Evolutionary conservation across 2,888 invertebrate genomes (phyloP).

Genomic region (Acronicta leporina): DNA sequence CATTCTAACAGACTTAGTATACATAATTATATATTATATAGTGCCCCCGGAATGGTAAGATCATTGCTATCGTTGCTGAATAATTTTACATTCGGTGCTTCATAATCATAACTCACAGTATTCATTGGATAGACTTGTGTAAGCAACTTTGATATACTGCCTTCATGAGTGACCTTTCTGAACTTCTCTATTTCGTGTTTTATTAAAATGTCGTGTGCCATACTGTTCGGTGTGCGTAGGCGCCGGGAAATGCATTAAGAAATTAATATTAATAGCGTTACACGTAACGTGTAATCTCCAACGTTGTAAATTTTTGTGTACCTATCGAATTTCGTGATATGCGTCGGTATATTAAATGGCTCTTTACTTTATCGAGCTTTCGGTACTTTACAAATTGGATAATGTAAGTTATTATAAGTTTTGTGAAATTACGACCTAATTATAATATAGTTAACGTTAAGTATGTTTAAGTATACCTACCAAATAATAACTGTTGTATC

Average conservation of each 20-base stretch:
- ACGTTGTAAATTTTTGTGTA: constrained; percentile 45
- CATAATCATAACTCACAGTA: too few species aligned
- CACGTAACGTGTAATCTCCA: constrained; percentile 46
- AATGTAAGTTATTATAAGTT: constrained; percentile 25
- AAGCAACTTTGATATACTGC: neutral
- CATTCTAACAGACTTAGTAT: too few species aligned
- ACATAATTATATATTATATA: too few species aligned
- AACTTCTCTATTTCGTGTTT: constrained; percentile 3
- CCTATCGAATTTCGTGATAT: constrained; percentile 50
- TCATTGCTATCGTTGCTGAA: too few species aligned
- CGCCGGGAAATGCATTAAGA: constrained; percentile 53
- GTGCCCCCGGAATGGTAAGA: too few species aligned
- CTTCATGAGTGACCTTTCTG: constrained; percentile 32
- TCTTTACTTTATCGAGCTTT: constrained; percentile 26
- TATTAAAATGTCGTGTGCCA: constrained; percentile 50
- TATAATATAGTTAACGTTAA: neutral
- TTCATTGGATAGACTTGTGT: too few species aligned
- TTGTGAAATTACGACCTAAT: constrained; percentile 8
- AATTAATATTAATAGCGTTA: constrained; percentile 55
- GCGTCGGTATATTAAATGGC: constrained; percentile 40
- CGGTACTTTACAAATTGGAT: constrained; percentile 45
- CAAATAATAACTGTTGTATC: too few species aligned
- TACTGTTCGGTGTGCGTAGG: constrained; percentile 50
- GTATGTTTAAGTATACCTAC: too few species aligned
- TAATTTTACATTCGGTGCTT: too few species aligned